Base-by-base conservation (phyloP, 2,888 invertebrate genomes). In the Homarus gammarus region DNA sequence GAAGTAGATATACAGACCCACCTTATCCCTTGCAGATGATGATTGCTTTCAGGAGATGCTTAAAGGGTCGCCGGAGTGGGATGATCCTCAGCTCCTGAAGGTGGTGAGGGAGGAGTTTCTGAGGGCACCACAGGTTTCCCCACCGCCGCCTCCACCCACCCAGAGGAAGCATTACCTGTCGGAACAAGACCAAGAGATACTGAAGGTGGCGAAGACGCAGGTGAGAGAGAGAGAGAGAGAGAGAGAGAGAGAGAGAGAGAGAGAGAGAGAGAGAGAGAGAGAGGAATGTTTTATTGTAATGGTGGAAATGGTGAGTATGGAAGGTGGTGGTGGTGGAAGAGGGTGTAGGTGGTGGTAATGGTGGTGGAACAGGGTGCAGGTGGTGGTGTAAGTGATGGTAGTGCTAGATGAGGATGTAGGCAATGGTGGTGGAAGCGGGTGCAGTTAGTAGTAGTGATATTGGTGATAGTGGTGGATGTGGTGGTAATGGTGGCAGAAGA, bases 101-200 rank as follows among this genome's bases (percentile, higher is more conserved):
- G 70, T 86, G 51, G 40, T 86, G n/a, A 68, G 36, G 70, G 78
- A 79, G 38, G 78, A 86, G 70, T 86, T 86, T 79, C 78, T 86
- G 8, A 51, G 10, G 31, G 68, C 75, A 1, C 86, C 86, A 12
- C 12, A 44, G 8, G 36, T 2, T 38, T n/a, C 68, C 15, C 5
- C 49, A n/a, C 64, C 61, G 10, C 12, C 51, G 18, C 0, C 10
- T 10, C 44, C 44, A 1, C 22, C 10, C 6, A 10, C 44, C 3
- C 5, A 44, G 12, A n/a, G n/a, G n/a, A 22, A 36, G 6, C 12
- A 40, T n/a, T 22, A 33, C 22, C 40, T 38, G 31, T 0, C 36
- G 22, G 15, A 5, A 27, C 6, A 31, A 27, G 68, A 49, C n/a
- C 18, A 12, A 8, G 27, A 12, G 44, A 6, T 75, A 15, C 18